phyloP scores from a whole-genome alignment of 2,113 vertebrate species.

The Charadrius vociferus region DNA sequence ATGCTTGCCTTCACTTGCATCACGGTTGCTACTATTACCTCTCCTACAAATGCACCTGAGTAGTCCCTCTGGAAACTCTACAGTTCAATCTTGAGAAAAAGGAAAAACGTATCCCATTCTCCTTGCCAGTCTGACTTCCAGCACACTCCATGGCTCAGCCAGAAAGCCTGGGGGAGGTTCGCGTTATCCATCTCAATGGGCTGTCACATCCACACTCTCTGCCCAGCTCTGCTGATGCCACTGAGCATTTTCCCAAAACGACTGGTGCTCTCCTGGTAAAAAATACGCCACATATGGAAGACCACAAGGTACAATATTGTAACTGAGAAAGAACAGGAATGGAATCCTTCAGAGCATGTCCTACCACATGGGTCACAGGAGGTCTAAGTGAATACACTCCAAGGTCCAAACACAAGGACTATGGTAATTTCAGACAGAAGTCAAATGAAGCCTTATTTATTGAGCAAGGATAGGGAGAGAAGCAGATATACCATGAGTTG shows the following conservation, averaged over 20 bases:
- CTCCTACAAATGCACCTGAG: background rate
- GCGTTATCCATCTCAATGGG: background rate
- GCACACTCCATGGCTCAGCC: fast-evolving
- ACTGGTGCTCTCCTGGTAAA: background rate
- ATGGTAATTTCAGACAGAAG: background rate
- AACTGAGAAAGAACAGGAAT: background rate
- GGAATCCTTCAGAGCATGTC: background rate
- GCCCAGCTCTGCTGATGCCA: background rate
- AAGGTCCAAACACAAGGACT: background rate
- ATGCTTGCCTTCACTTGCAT: background rate
- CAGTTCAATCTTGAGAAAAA: background rate
- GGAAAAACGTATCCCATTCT: fast-evolving
- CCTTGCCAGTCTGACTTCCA: background rate
- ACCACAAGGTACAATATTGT: background rate
- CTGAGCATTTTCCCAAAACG: background rate
- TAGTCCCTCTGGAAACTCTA: background rate
- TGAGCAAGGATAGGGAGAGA: background rate
- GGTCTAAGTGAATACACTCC: background rate
- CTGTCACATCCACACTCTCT: background rate
- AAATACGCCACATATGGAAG: background rate
- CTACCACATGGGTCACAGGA: background rate
- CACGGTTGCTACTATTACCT: background rate
- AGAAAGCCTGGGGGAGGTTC: background rate
- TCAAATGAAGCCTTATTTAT: background rate
- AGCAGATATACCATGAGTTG: background rate